Conservation (phyloP, 2,113 vertebrate genomes). For the Saiga tatarica region DNA sequence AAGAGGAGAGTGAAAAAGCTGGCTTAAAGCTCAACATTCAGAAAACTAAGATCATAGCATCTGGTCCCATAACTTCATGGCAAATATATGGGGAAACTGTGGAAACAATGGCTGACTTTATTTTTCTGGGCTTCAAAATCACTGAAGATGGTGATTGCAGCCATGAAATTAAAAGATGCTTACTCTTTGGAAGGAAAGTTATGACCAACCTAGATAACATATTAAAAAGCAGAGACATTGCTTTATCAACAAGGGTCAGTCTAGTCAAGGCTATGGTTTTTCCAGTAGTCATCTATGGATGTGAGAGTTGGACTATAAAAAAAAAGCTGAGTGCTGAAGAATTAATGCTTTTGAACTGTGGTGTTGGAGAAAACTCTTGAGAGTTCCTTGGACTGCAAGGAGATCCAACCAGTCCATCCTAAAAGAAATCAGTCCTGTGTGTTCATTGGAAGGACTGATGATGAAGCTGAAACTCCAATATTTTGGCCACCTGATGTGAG, state of each 20-base stretch:
- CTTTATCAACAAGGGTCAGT: fast-evolving
- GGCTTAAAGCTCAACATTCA: background rate
- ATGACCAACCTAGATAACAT: no score
- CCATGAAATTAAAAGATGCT: background rate
- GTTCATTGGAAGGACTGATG: background rate
- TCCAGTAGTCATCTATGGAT: background rate
- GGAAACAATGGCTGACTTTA: background rate
- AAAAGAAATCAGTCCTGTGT: background rate
- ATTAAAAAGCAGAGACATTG: background rate
- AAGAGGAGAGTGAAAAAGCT: background rate
- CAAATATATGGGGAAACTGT: background rate
- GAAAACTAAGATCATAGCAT: background rate
- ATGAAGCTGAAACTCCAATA: background rate
- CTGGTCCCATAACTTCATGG: background rate
- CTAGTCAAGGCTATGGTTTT: background rate
- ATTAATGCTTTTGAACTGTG: background rate
- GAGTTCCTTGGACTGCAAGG: background rate
- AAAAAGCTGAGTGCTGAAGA: background rate
- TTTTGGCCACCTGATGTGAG: background rate
- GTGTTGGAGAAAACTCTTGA: background rate
- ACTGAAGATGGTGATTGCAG: background rate
- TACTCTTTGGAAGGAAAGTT: no score
- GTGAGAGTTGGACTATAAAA: background rate
- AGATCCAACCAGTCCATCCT: background rate
- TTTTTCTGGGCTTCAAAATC: background rate